phyloP scores from a whole-genome alignment of 2,888 invertebrate genomes.

The Monochamus alternatus region DNA sequence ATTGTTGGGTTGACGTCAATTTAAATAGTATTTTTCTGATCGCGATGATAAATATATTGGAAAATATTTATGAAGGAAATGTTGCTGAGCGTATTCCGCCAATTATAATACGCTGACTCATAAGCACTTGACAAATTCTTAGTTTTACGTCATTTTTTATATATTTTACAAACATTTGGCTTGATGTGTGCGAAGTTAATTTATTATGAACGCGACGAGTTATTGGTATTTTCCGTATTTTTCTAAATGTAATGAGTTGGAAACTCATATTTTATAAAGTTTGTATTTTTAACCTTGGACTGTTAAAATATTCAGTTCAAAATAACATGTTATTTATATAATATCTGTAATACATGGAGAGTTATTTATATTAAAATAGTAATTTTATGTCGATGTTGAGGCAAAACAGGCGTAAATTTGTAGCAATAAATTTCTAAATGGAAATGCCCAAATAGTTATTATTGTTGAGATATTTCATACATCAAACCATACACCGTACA shows the following conservation, averaged over 20 bases:
- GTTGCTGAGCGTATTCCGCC: background rate
- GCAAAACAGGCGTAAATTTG: no score
- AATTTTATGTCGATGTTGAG: no score
- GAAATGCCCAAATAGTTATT: background rate
- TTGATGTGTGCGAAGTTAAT: background rate
- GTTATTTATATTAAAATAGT: no score
- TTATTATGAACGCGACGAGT: background rate
- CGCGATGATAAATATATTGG: no score
- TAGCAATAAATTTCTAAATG: conserved; percentile 10
- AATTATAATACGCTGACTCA: background rate
- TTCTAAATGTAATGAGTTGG: background rate
- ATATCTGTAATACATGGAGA: no score
- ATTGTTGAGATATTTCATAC: background rate
- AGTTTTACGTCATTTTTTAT: background rate
- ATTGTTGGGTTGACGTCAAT: background rate
- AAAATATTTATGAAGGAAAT: background rate
- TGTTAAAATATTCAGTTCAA: no score
- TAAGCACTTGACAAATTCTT: background rate
- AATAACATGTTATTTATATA: no score
- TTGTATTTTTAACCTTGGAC: background rate
- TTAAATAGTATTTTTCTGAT: background rate
- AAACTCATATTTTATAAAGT: background rate
- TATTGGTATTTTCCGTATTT: background rate
- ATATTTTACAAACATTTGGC: conserved; percentile 1
- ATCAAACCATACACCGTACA: conserved; percentile 5